Percentiles rank a stretch among this genome's conserved stretches.
These are phyloP conservation scores for Exaiptasia diaphana DNA, from an alignment of 64 coral and sea anemone genomes.

Conservation along the genomic window DNA sequence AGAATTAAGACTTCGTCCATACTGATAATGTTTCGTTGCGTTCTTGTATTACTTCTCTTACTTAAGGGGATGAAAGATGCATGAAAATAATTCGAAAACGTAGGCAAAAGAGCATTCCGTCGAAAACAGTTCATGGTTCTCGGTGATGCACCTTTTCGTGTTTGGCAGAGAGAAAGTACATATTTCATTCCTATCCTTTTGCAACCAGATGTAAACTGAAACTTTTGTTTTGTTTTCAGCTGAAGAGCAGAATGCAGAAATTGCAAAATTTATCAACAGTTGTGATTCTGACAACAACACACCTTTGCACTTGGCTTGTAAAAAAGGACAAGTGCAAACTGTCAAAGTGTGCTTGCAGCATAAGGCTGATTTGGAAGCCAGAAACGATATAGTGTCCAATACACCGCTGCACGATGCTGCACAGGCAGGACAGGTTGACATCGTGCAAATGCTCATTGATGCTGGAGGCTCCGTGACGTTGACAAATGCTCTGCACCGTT, in stretches of 20 bases:
- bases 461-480: constrained; percentile 10
- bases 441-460: constrained; percentile 44
- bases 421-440: background rate
- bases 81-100: too few species aligned
- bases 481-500: background rate
- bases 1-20: too few species aligned
- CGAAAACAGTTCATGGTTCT: too few species aligned
- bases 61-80: too few species aligned
- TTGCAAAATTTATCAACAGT: constrained; percentile 1
- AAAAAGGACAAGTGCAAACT: constrained; percentile 41
- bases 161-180: too few species aligned
- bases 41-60: too few species aligned
- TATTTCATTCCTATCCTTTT: too few species aligned
- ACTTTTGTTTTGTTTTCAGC: too few species aligned
- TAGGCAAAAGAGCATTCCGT: too few species aligned
- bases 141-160: too few species aligned
- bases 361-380: constrained; percentile 54
- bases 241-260: background rate
- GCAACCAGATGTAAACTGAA: too few species aligned
- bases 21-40: too few species aligned
- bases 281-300: constrained; percentile 57
- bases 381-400: background rate
- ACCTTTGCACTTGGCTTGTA: constrained; percentile 63
- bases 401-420: constrained; percentile 64
- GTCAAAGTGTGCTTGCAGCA: constrained; percentile 38